Evolutionary conservation across 2,797 vertebrate genomes (phyloP).

Genomic region (Rhodeus uyekii): DNA sequence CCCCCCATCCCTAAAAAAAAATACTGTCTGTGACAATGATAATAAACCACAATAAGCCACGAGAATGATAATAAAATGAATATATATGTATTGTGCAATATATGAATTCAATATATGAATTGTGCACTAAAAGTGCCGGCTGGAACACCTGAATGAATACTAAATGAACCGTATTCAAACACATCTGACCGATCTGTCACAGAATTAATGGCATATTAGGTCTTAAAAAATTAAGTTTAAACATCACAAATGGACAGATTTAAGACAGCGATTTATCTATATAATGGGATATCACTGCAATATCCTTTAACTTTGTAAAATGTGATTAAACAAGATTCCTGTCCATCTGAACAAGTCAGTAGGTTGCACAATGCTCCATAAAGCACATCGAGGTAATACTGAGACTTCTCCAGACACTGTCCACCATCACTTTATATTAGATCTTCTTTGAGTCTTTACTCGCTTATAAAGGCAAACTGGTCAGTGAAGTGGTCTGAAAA

Average conservation of each 20-base stretch:
- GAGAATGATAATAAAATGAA: too few species aligned
- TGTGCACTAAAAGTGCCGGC: background rate
- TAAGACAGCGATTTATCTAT: background rate
- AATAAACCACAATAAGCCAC: too few species aligned
- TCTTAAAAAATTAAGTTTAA: background rate
- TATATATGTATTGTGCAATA: too few species aligned
- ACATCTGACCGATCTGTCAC: background rate
- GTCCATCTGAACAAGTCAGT: constrained; percentile 10
- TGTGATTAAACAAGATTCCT: background rate
- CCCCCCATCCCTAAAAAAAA: too few species aligned
- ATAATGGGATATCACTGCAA: background rate
- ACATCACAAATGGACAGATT: background rate
- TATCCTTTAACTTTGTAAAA: background rate
- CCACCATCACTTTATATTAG: background rate
- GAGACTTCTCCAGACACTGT: background rate
- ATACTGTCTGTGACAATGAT: too few species aligned
- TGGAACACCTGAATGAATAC: background rate
- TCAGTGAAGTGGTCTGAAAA: background rate
- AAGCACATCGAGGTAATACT: constrained; percentile 1
- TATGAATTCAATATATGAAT: too few species aligned
- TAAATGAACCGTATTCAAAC: background rate
- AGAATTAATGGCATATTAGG: background rate
- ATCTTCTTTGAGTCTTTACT: background rate
- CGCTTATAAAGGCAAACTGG: background rate
- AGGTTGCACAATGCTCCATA: background rate